Conservation (phyloP, 2,113 vertebrate genomes). For the Sula dactylatra region DNA sequence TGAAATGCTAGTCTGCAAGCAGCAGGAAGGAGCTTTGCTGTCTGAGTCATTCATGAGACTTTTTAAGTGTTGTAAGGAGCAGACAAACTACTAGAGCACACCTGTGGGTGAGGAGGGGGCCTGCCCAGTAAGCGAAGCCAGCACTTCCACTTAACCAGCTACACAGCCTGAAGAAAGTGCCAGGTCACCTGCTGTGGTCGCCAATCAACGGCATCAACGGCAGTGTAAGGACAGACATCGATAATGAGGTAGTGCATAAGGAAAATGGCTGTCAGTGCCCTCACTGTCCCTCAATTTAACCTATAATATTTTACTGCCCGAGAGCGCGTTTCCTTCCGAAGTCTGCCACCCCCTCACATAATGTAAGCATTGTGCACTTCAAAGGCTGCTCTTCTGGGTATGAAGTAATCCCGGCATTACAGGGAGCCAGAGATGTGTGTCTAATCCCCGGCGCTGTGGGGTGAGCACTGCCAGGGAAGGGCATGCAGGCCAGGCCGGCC, state of each 20-base stretch:
- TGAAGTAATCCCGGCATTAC: not conserved
- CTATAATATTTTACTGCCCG: accelerated
- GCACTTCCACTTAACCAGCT: not conserved
- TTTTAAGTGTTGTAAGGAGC: not conserved
- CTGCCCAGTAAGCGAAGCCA: not conserved
- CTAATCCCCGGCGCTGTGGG: not conserved
- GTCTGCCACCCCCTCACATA: not conserved
- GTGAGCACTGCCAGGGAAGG: not conserved
- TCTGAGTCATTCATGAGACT: not conserved
- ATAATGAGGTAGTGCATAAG: accelerated
- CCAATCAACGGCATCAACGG: not conserved
- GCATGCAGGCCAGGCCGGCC: not conserved
- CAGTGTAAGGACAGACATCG: not conserved
- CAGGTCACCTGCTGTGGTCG: not conserved
- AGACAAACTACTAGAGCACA: not conserved
- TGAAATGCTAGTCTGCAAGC: not conserved
- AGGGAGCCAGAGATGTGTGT: not conserved
- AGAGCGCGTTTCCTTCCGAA: accelerated
- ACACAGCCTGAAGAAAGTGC: not conserved
- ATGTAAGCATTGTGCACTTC: not conserved
- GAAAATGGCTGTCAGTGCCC: not conserved
- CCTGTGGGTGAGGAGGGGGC: not conserved
- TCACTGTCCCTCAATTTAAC: not conserved
- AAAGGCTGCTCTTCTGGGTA: not conserved
- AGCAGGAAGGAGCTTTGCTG: not conserved